Evolutionary conservation across 2,888 invertebrate genomes (phyloP), one percentile per base, ranked within the genome.

Genomic region (Stenoptilia bipunctidactyla): DNA sequence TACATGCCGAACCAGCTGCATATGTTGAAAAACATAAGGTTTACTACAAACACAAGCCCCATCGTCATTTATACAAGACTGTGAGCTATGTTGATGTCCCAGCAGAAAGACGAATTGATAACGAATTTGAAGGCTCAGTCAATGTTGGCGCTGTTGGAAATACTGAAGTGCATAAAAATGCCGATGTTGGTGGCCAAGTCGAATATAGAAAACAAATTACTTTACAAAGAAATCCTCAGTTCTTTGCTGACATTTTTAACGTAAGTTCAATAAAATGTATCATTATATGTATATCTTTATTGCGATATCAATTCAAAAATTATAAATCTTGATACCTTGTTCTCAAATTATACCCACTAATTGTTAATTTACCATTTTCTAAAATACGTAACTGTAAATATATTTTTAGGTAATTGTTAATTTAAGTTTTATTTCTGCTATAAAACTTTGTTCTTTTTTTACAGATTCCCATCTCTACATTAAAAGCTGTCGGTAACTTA

Each of bases 381-480:
- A n/a, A n/a, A n/a, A n/a, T n/a, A n/a, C n/a, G n/a, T n/a, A n/a
- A n/a, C n/a, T n/a, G n/a, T n/a, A n/a, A n/a, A n/a, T n/a, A n/a
- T n/a, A n/a, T n/a, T n/a, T n/a, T n/a, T n/a, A n/a, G n/a, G n/a
- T n/a, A n/a, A n/a, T n/a, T n/a, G n/a, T n/a, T n/a, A n/a, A n/a
- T n/a, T n/a, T n/a, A n/a, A n/a, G n/a, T n/a, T n/a, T n/a, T n/a
- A n/a, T n/a, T n/a, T n/a, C n/a, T n/a, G n/a, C 20, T 20, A 5
- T 20, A 20, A 8, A 20, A 20, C 20, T 20, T 20, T 20, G 8
- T 20, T 20, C 20, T 20, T 8, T 30, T 30, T 52, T 77, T 82
- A 30, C 75, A 90, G 90, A 89, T 90, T 51, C 90, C 89, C 15
- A 88, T 89, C 54, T 85, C 88, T 12, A 85, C 89, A 2, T 58